These are phyloP conservation scores for Rhadina sibilatrix DNA, from an alignment of 2,113 vertebrate genomes.

Conservation along the genomic window DNA sequence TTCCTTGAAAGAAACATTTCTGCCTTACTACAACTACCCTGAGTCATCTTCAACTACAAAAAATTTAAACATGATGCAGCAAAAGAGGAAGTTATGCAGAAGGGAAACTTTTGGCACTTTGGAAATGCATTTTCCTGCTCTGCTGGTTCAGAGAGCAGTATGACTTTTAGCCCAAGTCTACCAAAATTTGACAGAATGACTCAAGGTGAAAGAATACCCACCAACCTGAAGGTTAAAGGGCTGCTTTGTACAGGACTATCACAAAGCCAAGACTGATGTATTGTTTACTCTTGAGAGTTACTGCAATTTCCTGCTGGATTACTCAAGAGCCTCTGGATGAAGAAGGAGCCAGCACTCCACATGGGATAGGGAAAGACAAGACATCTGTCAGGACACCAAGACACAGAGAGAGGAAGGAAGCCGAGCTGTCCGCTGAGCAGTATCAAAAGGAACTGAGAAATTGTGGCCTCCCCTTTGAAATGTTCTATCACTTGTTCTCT, in stretches of 20 bases:
- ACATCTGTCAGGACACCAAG: background rate
- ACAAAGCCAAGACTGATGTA: background rate
- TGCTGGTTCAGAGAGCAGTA: background rate
- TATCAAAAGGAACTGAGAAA: background rate
- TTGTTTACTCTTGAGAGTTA: conserved; percentile 4
- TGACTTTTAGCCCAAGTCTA: background rate
- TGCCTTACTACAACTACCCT: background rate
- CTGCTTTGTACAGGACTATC: background rate
- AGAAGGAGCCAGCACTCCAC: background rate
- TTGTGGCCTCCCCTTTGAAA: background rate
- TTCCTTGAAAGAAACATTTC: background rate
- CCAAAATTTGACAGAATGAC: background rate
- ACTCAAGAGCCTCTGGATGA: background rate
- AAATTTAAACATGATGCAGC: background rate
- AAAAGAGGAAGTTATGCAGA: background rate
- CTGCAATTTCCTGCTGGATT: conserved; percentile 28
- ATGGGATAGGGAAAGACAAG: background rate
- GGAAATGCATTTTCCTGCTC: background rate
- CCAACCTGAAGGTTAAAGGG: background rate
- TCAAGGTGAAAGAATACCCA: background rate
- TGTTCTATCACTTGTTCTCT: background rate
- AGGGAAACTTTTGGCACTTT: background rate
- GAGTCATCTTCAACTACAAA: background rate
- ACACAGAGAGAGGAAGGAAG: background rate
- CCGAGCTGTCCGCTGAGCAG: background rate